Evolutionary conservation across 2,797 vertebrate genomes (phyloP).

Genomic region (Chelonia mydas): DNA sequence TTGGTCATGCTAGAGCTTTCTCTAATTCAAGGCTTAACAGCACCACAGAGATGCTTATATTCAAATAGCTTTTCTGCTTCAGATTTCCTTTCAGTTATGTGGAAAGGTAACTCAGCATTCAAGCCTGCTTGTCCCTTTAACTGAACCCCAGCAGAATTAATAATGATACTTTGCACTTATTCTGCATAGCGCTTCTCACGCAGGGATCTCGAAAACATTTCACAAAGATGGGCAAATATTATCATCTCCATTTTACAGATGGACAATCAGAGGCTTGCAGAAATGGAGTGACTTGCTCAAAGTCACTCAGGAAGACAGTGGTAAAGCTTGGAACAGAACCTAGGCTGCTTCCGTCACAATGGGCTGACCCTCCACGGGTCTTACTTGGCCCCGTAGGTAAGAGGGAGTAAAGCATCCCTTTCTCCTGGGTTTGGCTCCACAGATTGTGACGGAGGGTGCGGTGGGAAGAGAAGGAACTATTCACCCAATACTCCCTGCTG

Average conservation of each 20-base stretch:
- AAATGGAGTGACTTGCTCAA: neutral
- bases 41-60: neutral
- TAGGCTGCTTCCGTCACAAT: too few species aligned
- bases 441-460: rapidly evolving
- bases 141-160: neutral
- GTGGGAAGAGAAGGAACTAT: neutral
- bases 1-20: neutral
- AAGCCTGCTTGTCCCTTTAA: rapidly evolving
- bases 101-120: neutral
- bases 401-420: rapidly evolving
- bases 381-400: too few species aligned
- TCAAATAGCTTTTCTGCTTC: constrained; percentile 46
- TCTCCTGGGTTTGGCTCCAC: neutral
- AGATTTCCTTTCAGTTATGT: constrained; percentile 39
- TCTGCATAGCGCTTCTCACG: neutral
- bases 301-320: too few species aligned
- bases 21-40: constrained; percentile 35
- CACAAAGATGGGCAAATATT: neutral
- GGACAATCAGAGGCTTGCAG: neutral
- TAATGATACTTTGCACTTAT: neutral
- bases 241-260: neutral
- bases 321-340: too few species aligned
- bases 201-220: neutral
- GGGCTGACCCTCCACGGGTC: too few species aligned
- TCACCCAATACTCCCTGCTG: neutral